Evolutionary conservation across 2,113 vertebrate species (phyloP).

Genomic region (Ahaetulla prasina): DNA sequence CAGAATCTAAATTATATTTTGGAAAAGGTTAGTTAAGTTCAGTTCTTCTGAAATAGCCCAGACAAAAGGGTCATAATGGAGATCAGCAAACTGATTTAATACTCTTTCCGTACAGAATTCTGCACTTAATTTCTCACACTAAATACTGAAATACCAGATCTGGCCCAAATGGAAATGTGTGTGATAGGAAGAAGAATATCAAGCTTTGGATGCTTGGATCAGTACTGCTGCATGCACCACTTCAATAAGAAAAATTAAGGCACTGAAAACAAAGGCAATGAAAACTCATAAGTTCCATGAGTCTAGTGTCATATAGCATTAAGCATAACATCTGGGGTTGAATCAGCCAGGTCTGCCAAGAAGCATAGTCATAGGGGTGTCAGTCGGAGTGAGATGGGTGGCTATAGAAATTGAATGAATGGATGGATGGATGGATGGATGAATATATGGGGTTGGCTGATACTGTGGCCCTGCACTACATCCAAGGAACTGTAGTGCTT

Average conservation of each 20-base stretch:
- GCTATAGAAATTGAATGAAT: not conserved
- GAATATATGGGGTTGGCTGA: not conserved
- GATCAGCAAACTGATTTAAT: slow-evolving; percentile 23
- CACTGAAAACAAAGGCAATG: not conserved
- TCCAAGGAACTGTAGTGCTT: not conserved
- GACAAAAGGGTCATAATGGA: slow-evolving; percentile 38
- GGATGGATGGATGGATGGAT: not conserved
- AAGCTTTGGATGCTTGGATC: no score
- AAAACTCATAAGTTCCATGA: not conserved
- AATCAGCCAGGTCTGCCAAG: not conserved
- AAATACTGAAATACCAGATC: not conserved
- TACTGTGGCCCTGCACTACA: not conserved
- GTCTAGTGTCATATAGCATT: not conserved
- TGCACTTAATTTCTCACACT: slow-evolving; percentile 7
- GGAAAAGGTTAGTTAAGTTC: slow-evolving; percentile 51
- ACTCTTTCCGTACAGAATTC: slow-evolving; percentile 21
- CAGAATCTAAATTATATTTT: slow-evolving; percentile 42
- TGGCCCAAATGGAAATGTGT: not conserved
- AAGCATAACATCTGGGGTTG: not conserved
- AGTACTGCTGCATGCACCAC: not conserved
- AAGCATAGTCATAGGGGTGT: not conserved
- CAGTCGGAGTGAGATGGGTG: not conserved
- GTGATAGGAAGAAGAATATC: not conserved
- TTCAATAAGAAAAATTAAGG: not conserved
- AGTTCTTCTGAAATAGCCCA: slow-evolving; percentile 8